Percentiles rank a stretch among this genome's conserved stretches.
These are phyloP conservation scores for Lysandra bellargus DNA, from an alignment of 2,888 invertebrate genomes.

Conservation along the genomic window DNA sequence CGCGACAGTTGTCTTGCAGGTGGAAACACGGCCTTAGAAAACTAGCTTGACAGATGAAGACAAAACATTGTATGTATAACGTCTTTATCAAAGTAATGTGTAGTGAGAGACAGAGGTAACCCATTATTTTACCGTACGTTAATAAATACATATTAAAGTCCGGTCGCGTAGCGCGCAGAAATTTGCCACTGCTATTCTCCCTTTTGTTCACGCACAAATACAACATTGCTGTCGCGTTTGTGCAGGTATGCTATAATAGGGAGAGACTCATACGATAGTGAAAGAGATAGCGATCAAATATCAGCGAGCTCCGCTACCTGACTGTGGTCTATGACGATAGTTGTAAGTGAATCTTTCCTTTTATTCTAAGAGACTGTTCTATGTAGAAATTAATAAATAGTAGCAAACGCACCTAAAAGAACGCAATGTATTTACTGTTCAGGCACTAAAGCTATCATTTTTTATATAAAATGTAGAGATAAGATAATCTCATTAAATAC, in stretches of 20 bases:
- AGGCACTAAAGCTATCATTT: not conserved
- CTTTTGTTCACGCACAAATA: not conserved
- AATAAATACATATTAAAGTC: not conserved
- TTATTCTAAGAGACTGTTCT: not conserved
- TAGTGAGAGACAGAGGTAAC: not conserved
- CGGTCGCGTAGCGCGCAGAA: not conserved
- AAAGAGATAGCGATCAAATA: not conserved
- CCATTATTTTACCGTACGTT: not conserved
- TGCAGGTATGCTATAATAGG: not conserved
- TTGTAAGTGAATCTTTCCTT: not conserved
- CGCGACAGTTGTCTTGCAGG: too few relatives aligned
- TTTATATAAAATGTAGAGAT: not conserved
- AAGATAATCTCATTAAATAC: not conserved
- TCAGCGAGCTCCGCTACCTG: not conserved
- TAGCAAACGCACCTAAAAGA: not conserved
- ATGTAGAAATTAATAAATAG: not conserved
- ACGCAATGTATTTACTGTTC: not conserved
- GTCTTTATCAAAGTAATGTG: not conserved
- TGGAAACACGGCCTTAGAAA: too few relatives aligned
- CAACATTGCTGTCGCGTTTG: not conserved
- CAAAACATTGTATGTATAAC: not conserved
- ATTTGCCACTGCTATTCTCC: not conserved
- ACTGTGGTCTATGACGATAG: not conserved
- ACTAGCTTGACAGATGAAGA: not conserved
- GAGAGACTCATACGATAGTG: not conserved